A percentile compares a stretch with the other conserved stretches of the same genome.
Evolutionary conservation across 2,888 invertebrate species (phyloP).

Genomic region (Physocephala rufipes): DNA sequence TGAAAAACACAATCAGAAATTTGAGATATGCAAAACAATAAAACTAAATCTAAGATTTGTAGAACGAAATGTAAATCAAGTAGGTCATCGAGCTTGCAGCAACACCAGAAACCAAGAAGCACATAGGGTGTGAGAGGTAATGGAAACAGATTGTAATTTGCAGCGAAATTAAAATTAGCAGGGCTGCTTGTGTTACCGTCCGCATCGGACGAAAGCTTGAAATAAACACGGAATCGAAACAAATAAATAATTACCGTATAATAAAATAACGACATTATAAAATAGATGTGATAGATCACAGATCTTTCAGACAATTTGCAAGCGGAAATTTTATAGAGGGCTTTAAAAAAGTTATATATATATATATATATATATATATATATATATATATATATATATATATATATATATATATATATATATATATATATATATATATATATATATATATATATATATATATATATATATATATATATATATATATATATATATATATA

Average conservation of each 20-base stretch:
- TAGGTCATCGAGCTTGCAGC: no score
- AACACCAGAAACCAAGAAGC: no score
- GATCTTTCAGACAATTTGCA: neutral
- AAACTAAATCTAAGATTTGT: no score
- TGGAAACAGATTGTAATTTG: no score
- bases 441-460: neutral
- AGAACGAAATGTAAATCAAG: no score
- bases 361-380: neutral
- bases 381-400: neutral
- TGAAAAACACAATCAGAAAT: no score
- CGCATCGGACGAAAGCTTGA: no score
- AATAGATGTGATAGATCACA: neutral
- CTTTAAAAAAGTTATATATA: slow-evolving; percentile 4
- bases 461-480: neutral
- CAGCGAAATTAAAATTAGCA: no score
- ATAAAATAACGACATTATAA: neutral
- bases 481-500: neutral
- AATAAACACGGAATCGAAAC: no score
- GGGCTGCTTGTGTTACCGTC: no score
- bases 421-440: neutral
- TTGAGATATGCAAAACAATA: no score
- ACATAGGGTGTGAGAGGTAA: no score
- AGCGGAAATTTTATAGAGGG: neutral
- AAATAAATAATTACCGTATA: neutral
- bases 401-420: neutral